Evolutionary conservation across 2,888 invertebrate species (phyloP).

Genomic region (Reticulitermes lucifugus): DNA sequence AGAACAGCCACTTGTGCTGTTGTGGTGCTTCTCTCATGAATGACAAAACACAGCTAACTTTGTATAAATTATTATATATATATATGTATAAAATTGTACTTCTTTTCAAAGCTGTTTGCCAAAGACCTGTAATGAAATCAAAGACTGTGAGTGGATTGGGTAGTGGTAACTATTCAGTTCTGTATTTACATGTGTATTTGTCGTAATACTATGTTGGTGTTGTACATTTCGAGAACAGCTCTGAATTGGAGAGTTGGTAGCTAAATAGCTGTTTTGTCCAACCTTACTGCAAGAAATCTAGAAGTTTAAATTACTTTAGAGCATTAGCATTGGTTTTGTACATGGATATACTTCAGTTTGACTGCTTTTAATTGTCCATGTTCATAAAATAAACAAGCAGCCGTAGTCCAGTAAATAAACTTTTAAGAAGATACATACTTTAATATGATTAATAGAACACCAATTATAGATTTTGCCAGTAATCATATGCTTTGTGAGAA

Average conservation of each 20-base stretch:
- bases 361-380: neutral
- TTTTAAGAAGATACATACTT: no score
- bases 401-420: no score
- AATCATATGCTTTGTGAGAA: no score
- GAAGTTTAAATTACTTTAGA: no score
- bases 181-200: conserved; percentile 34
- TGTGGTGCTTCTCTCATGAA: conserved; percentile 31
- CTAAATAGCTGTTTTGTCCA: neutral
- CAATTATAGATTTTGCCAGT: no score
- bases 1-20: neutral
- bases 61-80: conserved; percentile 20
- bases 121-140: conserved; percentile 40
- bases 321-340: no score
- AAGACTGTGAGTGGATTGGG: conserved; percentile 44
- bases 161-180: neutral
- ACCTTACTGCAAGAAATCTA: neutral
- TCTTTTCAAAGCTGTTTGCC: conserved; percentile 39
- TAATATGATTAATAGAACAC: no score
- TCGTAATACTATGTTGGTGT: conserved; percentile 26
- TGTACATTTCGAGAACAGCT: conserved; percentile 11
- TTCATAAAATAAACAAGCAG: neutral
- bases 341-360: neutral
- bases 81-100: conserved; percentile 15
- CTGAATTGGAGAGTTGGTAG: neutral
- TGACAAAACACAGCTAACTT: neutral